These are phyloP conservation scores for Notarius lentiginosus DNA, from an alignment of 2,113 vertebrate species.

Conservation along the genomic window DNA sequence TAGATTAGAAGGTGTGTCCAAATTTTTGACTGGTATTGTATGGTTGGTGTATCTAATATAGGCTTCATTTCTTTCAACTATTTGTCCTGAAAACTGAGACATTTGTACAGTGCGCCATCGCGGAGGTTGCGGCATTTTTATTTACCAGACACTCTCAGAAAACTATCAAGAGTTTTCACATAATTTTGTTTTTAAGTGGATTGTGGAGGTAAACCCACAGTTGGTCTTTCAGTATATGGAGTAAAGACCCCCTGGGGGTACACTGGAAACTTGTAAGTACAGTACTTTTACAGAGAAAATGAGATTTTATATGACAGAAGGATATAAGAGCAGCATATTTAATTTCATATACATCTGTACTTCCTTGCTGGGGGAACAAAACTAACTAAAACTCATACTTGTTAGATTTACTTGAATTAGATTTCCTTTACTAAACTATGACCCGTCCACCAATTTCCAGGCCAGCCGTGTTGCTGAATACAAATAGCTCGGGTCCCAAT, in stretches of 20 bases:
- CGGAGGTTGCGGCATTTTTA: neutral
- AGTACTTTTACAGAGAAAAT: slow-evolving; percentile 10
- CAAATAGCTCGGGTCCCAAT: slow-evolving; percentile 7
- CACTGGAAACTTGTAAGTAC: slow-evolving; percentile 4
- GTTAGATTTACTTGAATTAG: neutral
- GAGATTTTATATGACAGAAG: neutral
- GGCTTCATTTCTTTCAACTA: neutral
- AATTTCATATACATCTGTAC: neutral
- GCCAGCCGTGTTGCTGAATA: neutral
- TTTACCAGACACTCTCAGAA: neutral
- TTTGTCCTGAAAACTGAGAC: neutral
- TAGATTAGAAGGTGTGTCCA: too few species aligned
- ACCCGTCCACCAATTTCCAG: neutral
- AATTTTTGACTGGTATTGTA: too few species aligned
- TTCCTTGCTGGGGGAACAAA: neutral
- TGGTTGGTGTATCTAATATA: neutral
- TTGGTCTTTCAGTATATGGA: slow-evolving; percentile 15
- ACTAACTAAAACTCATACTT: neutral
- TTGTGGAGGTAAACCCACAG: slow-evolving; percentile 12
- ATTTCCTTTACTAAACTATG: neutral
- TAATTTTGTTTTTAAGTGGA: neutral
- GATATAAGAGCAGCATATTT: neutral
- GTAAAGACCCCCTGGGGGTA: neutral
- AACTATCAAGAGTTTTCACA: slow-evolving; percentile 9
- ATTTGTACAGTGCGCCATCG: neutral